Evolutionary conservation across 2,888 invertebrate genomes (phyloP).

Genomic region (Dasysyrphus tricinctus): DNA sequence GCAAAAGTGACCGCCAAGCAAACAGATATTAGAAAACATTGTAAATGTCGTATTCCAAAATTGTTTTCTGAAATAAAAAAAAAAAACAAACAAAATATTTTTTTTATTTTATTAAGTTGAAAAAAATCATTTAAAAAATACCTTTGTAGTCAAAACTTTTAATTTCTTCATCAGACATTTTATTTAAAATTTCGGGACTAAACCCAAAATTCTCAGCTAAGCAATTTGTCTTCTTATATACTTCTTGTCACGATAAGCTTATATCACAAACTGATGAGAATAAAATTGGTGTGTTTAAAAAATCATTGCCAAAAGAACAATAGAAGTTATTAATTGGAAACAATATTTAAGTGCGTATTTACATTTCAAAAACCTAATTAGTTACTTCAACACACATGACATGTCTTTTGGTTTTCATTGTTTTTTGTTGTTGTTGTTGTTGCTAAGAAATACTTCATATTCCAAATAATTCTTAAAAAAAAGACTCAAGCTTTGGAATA

Average conservation of each 20-base stretch:
- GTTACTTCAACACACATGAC: not conserved
- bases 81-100: no score
- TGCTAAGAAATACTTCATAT: not conserved
- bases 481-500: conserved; percentile 7
- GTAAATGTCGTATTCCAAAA: conserved; percentile 82
- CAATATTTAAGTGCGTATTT: not conserved
- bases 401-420: not conserved
- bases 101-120: no score
- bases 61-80: conserved; percentile 79
- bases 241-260: not conserved
- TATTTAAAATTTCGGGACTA: not conserved
- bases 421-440: not conserved
- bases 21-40: conserved; percentile 78
- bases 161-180: not conserved
- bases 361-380: conserved; percentile 12
- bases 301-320: not conserved
- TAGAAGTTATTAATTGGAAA: not conserved
- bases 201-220: not conserved
- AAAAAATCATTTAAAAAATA: not conserved
- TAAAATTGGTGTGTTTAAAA: not conserved
- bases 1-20: conserved; percentile 87
- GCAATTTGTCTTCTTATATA: not conserved
- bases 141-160: conserved; percentile 1
- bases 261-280: not conserved
- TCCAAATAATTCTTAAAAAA: not conserved